phyloP scores from a whole-genome alignment of 1,140 invertebrate genomes.

The Caligus rogercresseyi region DNA sequence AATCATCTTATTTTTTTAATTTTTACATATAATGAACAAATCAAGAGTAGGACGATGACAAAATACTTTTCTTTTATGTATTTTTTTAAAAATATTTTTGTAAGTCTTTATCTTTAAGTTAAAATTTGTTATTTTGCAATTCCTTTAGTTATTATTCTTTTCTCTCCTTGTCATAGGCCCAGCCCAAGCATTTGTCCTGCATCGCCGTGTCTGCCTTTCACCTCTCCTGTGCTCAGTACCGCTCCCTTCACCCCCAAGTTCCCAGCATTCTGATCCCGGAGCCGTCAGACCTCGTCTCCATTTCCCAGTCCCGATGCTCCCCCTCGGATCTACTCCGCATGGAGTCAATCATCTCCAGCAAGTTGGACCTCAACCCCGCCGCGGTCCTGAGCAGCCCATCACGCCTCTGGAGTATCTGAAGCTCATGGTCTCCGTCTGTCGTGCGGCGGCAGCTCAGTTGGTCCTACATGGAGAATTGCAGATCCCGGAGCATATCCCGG shows the following conservation, averaged over 20 bases:
- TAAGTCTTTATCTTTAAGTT: too few species aligned
- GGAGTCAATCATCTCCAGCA: slow-evolving; percentile 47
- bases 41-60: too few species aligned
- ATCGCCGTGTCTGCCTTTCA: slow-evolving; percentile 49
- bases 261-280: slow-evolving; percentile 25
- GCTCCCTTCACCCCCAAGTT: slow-evolving; percentile 21
- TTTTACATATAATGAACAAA: too few species aligned
- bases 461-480: slow-evolving; percentile 29
- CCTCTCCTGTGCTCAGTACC: slow-evolving; percentile 37
- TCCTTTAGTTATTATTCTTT: neutral
- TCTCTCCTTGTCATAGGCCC: slow-evolving; percentile 31
- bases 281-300: slow-evolving; percentile 35
- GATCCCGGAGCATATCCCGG: slow-evolving; percentile 28
- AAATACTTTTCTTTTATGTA: slow-evolving; percentile 19
- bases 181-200: slow-evolving; percentile 47
- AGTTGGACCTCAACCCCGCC: slow-evolving; percentile 42
- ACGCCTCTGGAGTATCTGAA: slow-evolving; percentile 46
- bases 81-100: too few species aligned
- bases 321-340: slow-evolving; percentile 50
- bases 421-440: slow-evolving; percentile 41
- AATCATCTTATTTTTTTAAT: too few species aligned
- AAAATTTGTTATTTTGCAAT: too few species aligned
- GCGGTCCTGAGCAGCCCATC: slow-evolving; percentile 28
- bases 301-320: slow-evolving; percentile 52
- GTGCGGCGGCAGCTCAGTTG: slow-evolving; percentile 34